phyloP scores from a whole-genome alignment of 2,888 invertebrate species.

The Melanostoma scalare region DNA sequence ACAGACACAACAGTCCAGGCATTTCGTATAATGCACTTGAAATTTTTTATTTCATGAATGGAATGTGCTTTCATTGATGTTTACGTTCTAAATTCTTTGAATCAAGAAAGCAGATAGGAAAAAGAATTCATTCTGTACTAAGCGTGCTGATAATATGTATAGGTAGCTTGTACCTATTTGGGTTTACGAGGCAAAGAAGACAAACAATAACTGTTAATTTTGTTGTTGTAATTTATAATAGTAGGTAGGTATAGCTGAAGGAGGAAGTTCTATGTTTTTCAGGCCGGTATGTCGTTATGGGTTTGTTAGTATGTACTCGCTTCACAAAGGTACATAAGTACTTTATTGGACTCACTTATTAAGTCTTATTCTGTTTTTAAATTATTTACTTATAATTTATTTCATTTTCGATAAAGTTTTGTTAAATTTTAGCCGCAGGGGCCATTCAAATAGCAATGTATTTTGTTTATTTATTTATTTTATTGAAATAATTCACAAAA shows the following conservation, averaged over 20 bases:
- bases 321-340: too few relatives aligned
- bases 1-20: slow-evolving; percentile 17
- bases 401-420: too few relatives aligned
- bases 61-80: slow-evolving; percentile 68
- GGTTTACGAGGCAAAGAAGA: slow-evolving; percentile 5
- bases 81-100: slow-evolving; percentile 62
- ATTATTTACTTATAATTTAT: too few relatives aligned
- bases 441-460: too few relatives aligned
- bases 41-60: slow-evolving; percentile 63
- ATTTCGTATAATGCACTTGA: slow-evolving; percentile 56
- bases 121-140: slow-evolving; percentile 12
- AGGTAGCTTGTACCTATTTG: background rate
- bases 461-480: too few relatives aligned
- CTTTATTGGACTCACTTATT: too few relatives aligned
- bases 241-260: background rate
- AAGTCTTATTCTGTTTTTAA: too few relatives aligned
- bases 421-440: too few relatives aligned
- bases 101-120: background rate
- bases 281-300: too few relatives aligned
- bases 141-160: background rate
- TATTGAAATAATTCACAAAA: too few relatives aligned
- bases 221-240: background rate
- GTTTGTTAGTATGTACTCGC: too few relatives aligned
- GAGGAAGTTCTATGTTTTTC: too few relatives aligned
- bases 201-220: background rate